phyloP scores from a whole-genome alignment of 2,113 vertebrate genomes.

The Dendrocopos noguchii region DNA sequence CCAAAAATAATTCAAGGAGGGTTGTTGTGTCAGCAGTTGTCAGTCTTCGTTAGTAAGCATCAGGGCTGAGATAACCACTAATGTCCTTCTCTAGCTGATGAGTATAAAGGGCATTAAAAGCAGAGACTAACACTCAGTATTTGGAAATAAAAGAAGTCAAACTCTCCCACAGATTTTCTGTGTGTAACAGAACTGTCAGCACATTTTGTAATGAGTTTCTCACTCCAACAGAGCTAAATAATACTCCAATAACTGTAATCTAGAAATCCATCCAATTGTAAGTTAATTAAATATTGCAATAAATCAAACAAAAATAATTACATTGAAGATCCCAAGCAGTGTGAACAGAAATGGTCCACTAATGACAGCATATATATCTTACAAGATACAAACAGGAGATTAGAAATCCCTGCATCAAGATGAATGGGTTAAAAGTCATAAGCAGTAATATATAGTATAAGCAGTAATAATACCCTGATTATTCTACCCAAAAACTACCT shows the following conservation, averaged over 20 bases:
- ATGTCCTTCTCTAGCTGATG: constrained; percentile 31
- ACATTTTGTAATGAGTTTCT: constrained; percentile 11
- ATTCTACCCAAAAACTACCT: not conserved
- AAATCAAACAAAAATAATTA: constrained; percentile 9
- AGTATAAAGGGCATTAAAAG: constrained; percentile 14
- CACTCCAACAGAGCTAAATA: not conserved
- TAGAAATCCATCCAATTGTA: constrained; percentile 1
- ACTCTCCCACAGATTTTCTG: not conserved
- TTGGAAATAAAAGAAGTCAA: not conserved
- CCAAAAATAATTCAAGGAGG: constrained; percentile 37
- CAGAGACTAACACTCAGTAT: constrained; percentile 8
- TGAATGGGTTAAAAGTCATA: not conserved
- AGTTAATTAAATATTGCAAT: constrained; percentile 18
- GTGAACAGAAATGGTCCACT: not conserved
- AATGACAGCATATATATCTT: not conserved
- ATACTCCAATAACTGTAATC: not conserved
- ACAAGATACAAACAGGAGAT: not conserved
- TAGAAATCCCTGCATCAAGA: not conserved
- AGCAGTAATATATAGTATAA: not conserved
- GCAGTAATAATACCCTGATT: not conserved
- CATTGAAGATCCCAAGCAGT: not conserved
- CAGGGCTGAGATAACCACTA: constrained; percentile 14
- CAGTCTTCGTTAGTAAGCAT: constrained; percentile 43
- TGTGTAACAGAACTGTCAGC: not conserved
- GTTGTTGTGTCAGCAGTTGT: constrained; percentile 56